A percentile compares a stretch with the other conserved stretches of the same genome.
phyloP scores from a whole-genome alignment of 2,888 invertebrate genomes.

The Tribolium freemani region DNA sequence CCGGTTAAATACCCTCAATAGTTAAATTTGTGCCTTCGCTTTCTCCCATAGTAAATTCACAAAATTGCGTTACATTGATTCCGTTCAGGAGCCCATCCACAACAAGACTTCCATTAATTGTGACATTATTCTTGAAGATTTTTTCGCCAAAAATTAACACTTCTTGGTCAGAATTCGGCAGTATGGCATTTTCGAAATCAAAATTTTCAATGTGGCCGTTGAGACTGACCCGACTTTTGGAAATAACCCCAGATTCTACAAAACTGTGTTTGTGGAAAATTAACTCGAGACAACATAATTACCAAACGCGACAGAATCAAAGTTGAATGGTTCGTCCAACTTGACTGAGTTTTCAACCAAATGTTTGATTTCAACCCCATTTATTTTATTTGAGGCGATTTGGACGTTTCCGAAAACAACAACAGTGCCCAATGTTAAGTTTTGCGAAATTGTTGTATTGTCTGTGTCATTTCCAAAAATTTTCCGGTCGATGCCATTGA shows the following conservation, averaged over 20 bases:
- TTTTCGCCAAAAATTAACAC: constrained; percentile 57
- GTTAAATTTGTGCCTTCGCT: constrained; percentile 57
- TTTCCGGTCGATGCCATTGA: constrained; percentile 66
- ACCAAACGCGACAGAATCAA: constrained; percentile 68
- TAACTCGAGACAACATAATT: too few relatives aligned
- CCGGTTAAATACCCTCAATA: constrained; percentile 59
- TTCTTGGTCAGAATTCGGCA: constrained; percentile 49
- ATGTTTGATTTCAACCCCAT: constrained; percentile 61
- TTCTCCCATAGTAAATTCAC: constrained; percentile 55
- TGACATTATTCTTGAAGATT: constrained; percentile 58
- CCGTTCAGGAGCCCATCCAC: constrained; percentile 61
- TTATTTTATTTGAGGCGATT: constrained; percentile 64
- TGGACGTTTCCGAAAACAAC: constrained; percentile 60
- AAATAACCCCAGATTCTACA: constrained; percentile 52
- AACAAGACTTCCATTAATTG: constrained; percentile 58
- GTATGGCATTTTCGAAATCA: constrained; percentile 68
- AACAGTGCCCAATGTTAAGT: constrained; percentile 60
- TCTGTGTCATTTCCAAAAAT: constrained; percentile 64
- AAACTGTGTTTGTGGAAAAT: constrained; percentile 6
- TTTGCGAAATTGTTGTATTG: constrained; percentile 59
- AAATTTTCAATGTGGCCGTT: constrained; percentile 64
- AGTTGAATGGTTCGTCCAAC: constrained; percentile 62
- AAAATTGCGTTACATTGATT: constrained; percentile 62
- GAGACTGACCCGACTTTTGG: constrained; percentile 53
- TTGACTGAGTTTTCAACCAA: constrained; percentile 64